Conservation (phyloP, 2,113 vertebrate genomes). For the Caranx ignobilis region DNA sequence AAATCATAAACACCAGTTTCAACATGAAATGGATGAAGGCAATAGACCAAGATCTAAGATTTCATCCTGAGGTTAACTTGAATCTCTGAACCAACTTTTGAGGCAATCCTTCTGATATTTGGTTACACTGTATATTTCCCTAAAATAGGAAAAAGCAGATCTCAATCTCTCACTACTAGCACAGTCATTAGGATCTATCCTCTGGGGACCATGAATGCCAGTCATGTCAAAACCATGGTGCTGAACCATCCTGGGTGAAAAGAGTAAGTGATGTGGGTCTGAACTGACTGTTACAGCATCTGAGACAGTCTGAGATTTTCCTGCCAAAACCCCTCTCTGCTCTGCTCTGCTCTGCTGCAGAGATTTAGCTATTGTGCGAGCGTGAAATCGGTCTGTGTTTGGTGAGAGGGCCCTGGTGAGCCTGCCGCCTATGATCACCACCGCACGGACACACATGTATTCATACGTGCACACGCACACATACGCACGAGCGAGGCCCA, state of each 20-base stretch:
- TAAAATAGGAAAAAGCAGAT: no score
- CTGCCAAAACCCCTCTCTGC: slow-evolving; percentile 4
- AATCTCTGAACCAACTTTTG: no score
- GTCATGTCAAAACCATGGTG: no score
- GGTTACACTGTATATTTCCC: no score
- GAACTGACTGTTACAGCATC: slow-evolving; percentile 13
- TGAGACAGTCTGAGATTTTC: slow-evolving; percentile 16
- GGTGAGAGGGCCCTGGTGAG: slow-evolving; percentile 61
- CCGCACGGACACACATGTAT: slow-evolving; percentile 45
- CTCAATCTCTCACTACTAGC: no score
- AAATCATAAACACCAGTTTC: no score
- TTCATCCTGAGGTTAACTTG: no score
- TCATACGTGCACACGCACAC: slow-evolving; percentile 30
- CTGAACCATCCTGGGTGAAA: neutral
- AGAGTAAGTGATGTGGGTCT: slow-evolving; percentile 2
- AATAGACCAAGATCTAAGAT: no score
- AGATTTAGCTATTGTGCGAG: slow-evolving; percentile 53
- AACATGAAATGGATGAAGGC: no score
- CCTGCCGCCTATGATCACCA: slow-evolving; percentile 61
- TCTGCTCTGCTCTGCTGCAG: slow-evolving; percentile 20
- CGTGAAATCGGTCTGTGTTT: slow-evolving; percentile 74
- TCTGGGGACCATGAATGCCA: neutral
- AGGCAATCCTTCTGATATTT: no score
- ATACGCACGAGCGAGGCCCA: slow-evolving; percentile 23
- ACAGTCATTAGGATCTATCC: neutral